A percentile compares a stretch with the other conserved stretches of the same genome.
Evolutionary conservation across 2,113 vertebrate species (phyloP).

Genomic region (cat (Felis catus)): F.catus_Fca126_mat1.0 CM031412.1:149727501-149728000

Average conservation of each 20-base stretch:
- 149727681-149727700: neutral
- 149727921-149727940: slow-evolving; percentile 11
- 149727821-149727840: neutral
- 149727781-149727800: neutral
- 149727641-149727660: neutral
- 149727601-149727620: neutral
- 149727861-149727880: neutral
- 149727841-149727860: neutral
- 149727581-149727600: neutral
- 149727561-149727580: neutral
- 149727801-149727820: neutral
- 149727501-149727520: too few relatives aligned
- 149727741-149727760: neutral
- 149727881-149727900: slow-evolving; percentile 26
- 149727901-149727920: neutral
- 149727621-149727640: neutral
- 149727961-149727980: neutral
- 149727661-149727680: neutral
- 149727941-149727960: neutral
- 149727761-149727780: neutral
- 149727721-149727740: neutral
- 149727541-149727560: too few relatives aligned
- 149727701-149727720: neutral
- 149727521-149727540: too few relatives aligned
- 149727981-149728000: slow-evolving; percentile 31